Evolutionary conservation across 1,140 invertebrate species (phyloP), one percentile per base, ranked within the genome.

Genomic region (Archivesica marissinica): DNA sequence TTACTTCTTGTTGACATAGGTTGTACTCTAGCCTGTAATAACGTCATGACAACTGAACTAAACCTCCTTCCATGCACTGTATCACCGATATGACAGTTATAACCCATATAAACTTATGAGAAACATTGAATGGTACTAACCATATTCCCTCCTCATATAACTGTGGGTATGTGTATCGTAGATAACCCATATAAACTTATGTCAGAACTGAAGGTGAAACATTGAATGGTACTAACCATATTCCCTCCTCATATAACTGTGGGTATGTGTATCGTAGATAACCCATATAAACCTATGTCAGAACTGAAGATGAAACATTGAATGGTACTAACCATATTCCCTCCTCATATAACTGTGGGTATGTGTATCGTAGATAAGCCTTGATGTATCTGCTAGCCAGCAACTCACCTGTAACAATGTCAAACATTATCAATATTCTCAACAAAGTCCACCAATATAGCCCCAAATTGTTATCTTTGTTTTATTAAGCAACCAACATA

Each of bases 311-410:
- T n/a, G n/a, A n/a, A n/a, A n/a, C n/a, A n/a, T n/a, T n/a, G n/a
- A n/a, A n/a, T n/a, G n/a, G n/a, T n/a, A n/a, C 86, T 87, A 86
- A 96, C 96, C 88, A 68, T 80, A 96, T 95, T 64, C 95, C 95
- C 92, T 96, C 96, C 86, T 95, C 93, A 7, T 97, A 97, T 76
- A 97, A 95, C 84, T 95, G 95, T 33, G 97, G 96, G 66, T 97
- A 95, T 35, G 95, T 95, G 86, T 94, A 89, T 81, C 95, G 93
- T 28, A 97, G 92, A 93, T 95, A 96, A 9, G 93, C 90, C 54
- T 94, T 92, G 0, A 97, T 89, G 88, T 95, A 96, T 52, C 95
- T 90, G 38, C 94, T 93, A 20, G 96, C 94, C 41, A 97, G 93
- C 81, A 90, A 78, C 38, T 94, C 93, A 28, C 91, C 91, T 92